Evolutionary conservation across 2,888 invertebrate species (phyloP).

Genomic region (Clitarchus hookeri): DNA sequence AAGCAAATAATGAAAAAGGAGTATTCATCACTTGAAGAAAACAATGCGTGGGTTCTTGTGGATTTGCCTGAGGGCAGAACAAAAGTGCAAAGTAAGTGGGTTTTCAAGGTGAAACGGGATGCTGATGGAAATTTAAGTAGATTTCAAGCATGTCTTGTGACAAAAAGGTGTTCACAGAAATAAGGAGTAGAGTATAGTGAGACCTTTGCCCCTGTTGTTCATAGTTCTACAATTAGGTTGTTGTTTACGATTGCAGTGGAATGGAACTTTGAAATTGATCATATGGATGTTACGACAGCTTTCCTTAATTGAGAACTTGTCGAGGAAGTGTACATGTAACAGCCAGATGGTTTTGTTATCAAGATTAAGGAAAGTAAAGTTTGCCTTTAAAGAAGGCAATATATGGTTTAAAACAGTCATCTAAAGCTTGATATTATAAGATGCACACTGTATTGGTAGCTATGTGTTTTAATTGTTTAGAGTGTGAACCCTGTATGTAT

Average conservation of each 20-base stretch:
- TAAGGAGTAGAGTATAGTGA: neutral
- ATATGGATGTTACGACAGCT: neutral
- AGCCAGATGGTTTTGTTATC: conserved; percentile 17
- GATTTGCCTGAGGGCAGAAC: too few species aligned
- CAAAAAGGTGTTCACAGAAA: neutral
- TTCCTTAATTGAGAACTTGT: neutral
- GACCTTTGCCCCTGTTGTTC: neutral
- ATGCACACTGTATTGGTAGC: neutral
- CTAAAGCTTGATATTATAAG: neutral
- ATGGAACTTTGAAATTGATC: neutral
- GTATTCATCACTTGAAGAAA: too few species aligned
- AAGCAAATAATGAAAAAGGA: too few species aligned
- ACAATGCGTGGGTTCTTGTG: too few species aligned
- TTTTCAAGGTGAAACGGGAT: conserved; percentile 5
- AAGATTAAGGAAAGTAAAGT: neutral
- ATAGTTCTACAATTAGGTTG: neutral
- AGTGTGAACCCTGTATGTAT: conserved; percentile 22
- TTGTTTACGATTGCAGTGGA: neutral
- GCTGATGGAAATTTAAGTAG: neutral
- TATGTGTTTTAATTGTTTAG: neutral
- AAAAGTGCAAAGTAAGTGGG: conserved; percentile 32
- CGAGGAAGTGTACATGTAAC: neutral
- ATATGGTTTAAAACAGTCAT: neutral
- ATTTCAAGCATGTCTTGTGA: conserved; percentile 11
- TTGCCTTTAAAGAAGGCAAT: neutral